These are phyloP conservation scores for Drosophila dives DNA, from an alignment of 2,888 invertebrate species.

Conservation along the genomic window DNA sequence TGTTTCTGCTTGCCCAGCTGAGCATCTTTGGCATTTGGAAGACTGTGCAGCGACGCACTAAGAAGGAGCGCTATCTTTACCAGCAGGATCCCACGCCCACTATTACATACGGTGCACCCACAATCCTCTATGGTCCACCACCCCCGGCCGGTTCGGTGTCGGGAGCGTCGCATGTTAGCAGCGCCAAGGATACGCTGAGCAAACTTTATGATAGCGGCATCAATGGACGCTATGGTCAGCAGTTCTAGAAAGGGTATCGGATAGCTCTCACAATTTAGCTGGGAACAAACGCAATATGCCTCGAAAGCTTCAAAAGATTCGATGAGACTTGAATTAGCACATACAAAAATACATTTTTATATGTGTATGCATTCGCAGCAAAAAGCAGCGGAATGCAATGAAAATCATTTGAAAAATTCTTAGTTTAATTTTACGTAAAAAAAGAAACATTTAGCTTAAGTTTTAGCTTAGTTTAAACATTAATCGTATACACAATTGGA, in stretches of 20 bases:
- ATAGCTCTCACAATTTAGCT: conserved; percentile 72
- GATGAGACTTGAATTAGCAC: conserved; percentile 75
- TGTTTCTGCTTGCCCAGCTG: conserved; percentile 94
- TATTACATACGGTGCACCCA: conserved; percentile 78
- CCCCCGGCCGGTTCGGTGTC: conserved; percentile 44
- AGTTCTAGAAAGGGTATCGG: conserved; percentile 74
- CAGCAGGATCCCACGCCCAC: conserved; percentile 80
- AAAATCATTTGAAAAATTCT: conserved; percentile 61
- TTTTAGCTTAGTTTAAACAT: conserved; percentile 47
- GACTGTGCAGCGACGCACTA: conserved; percentile 83
- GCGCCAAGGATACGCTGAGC: conserved; percentile 90
- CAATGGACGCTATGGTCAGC: conserved; percentile 87
- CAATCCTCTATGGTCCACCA: conserved; percentile 80
- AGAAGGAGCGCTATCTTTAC: conserved; percentile 83
- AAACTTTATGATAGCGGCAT: conserved; percentile 95
- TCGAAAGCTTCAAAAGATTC: conserved; percentile 80
- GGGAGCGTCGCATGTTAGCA: conserved; percentile 85
- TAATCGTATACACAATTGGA: conserved; percentile 27
- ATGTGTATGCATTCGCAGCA: conserved; percentile 6
- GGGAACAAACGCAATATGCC: conserved; percentile 79
- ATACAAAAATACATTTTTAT: conserved; percentile 39
- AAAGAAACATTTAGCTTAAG: conserved; percentile 26
- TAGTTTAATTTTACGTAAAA: conserved; percentile 61
- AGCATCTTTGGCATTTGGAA: conserved; percentile 95
- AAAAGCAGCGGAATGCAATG: conserved; percentile 44